A percentile compares a stretch with the other conserved stretches of the same genome.
These are phyloP conservation scores for Silurus lanzhouensis DNA, from an alignment of 2,797 vertebrate species.

Conservation along the genomic window DNA sequence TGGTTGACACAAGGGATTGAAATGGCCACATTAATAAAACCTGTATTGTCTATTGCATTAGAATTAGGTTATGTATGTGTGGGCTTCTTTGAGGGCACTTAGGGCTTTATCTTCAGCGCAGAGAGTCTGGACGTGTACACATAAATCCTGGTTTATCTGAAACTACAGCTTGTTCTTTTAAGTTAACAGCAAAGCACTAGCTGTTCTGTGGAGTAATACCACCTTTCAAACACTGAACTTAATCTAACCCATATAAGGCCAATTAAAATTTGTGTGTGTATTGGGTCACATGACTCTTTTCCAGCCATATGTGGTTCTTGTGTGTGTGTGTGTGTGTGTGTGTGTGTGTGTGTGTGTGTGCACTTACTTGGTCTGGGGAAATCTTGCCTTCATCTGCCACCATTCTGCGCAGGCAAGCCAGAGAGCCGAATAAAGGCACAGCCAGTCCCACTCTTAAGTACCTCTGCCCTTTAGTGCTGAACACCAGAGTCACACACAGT, in stretches of 20 bases:
- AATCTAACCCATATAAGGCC: neutral
- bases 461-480: slow-evolving; percentile 74
- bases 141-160: neutral
- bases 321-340: slow-evolving; percentile 27
- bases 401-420: slow-evolving; percentile 78
- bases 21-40: neutral
- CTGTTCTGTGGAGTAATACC: neutral
- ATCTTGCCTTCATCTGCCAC: slow-evolving; percentile 78
- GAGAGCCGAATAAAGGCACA: slow-evolving; percentile 75
- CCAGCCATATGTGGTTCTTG: neutral
- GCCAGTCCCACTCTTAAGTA: slow-evolving; percentile 80
- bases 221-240: neutral
- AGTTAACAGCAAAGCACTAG: neutral
- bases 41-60: neutral
- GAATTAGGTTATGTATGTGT: neutral
- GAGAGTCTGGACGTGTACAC: neutral
- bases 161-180: neutral
- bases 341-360: slow-evolving; percentile 16
- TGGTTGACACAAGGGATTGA: too few relatives aligned
- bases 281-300: neutral
- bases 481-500: slow-evolving; percentile 79
- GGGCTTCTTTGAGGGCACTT: neutral
- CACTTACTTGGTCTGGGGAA: slow-evolving; percentile 76
- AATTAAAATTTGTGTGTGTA: slow-evolving; percentile 1
- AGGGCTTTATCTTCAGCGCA: neutral